Evolutionary conservation across 2,888 invertebrate species (phyloP).

Genomic region (Theodoxus fluviatilis): DNA sequence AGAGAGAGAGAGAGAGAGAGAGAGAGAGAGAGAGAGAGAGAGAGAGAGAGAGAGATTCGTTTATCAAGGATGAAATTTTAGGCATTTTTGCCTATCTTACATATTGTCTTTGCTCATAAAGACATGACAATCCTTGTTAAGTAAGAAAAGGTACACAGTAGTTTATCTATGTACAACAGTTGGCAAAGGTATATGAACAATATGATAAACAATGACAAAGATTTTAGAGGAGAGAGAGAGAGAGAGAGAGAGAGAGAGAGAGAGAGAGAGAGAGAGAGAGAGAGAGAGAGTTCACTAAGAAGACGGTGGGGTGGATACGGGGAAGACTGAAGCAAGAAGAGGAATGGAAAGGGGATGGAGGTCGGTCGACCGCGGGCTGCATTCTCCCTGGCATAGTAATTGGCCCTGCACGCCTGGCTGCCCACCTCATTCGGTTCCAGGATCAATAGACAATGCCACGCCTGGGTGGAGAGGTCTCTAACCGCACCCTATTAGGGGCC

Average conservation of each 20-base stretch:
- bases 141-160: neutral
- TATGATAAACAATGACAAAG: neutral
- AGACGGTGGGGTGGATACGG: conserved; percentile 8
- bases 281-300: too few relatives aligned
- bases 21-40: too few relatives aligned
- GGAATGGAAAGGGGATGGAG: neutral
- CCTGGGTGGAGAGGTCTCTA: too few relatives aligned
- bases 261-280: conserved; percentile 25
- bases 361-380: neutral
- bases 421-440: neutral
- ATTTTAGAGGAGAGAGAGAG: conserved; percentile 14
- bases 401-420: neutral
- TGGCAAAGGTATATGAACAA: too few relatives aligned
- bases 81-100: too few relatives aligned
- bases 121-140: neutral
- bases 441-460: too few relatives aligned
- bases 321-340: neutral
- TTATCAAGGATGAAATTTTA: too few relatives aligned
- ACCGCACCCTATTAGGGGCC: too few relatives aligned
- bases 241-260: conserved; percentile 25
- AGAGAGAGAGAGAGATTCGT: too few relatives aligned
- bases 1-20: too few relatives aligned
- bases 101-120: neutral
- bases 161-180: too few relatives aligned
- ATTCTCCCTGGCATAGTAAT: neutral